Conservation (phyloP, 2,113 vertebrate species). For the Rhineura floridana region DNA sequence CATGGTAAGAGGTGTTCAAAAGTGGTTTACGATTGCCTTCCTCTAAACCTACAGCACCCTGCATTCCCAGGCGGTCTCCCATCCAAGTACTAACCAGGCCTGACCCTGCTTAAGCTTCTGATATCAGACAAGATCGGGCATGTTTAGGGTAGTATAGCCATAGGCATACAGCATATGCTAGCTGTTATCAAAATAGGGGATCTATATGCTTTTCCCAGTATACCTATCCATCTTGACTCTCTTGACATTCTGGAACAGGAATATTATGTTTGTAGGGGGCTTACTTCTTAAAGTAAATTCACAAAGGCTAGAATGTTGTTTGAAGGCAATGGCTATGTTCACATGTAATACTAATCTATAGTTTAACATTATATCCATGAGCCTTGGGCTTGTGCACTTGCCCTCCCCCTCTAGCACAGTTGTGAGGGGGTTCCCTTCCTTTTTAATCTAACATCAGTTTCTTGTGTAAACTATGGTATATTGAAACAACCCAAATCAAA, state of each 20-base stretch:
- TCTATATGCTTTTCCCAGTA: neutral
- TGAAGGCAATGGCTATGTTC: neutral
- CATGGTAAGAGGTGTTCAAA: too few species aligned
- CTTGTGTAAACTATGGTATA: neutral
- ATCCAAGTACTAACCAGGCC: too few species aligned
- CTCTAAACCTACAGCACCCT: too few species aligned
- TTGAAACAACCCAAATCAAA: neutral
- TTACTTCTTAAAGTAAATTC: neutral
- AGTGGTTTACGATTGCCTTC: too few species aligned
- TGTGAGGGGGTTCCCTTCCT: neutral
- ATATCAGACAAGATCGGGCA: too few species aligned
- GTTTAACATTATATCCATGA: neutral
- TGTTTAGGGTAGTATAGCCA: too few species aligned
- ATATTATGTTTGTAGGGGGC: neutral
- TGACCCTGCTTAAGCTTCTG: too few species aligned
- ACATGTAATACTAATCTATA: too few species aligned
- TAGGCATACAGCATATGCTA: too few species aligned
- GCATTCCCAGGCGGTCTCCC: too few species aligned
- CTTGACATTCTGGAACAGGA: neutral
- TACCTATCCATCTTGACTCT: neutral
- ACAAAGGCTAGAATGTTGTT: neutral
- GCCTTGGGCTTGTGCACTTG: neutral
- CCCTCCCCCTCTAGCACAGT: neutral
- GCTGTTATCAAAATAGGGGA: neutral
- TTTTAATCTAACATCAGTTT: neutral